A percentile compares a stretch with the other conserved stretches of the same genome.
phyloP scores from a whole-genome alignment of 2,888 invertebrate genomes.

The Sarcophaga caerulescens region DNA sequence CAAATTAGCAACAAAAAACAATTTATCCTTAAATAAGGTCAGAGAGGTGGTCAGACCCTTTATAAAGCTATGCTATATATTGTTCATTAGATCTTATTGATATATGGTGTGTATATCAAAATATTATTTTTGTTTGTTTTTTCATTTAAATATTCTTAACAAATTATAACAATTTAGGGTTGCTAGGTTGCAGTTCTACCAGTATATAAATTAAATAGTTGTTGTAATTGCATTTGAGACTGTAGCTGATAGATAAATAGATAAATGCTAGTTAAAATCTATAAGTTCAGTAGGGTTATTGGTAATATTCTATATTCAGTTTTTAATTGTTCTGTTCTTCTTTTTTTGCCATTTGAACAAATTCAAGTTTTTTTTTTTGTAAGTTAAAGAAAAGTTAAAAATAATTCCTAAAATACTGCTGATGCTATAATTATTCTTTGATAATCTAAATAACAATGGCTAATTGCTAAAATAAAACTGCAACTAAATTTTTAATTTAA shows the following conservation, averaged over 20 bases:
- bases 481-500: slow-evolving; percentile 68
- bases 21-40: neutral
- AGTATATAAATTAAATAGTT: neutral
- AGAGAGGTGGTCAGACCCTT: neutral
- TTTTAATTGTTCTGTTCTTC: neutral
- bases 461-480: slow-evolving; percentile 42
- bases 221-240: slow-evolving; percentile 12
- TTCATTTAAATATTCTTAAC: neutral
- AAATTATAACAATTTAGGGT: neutral
- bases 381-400: neutral
- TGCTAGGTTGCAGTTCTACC: neutral
- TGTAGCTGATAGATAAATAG: slow-evolving; percentile 10
- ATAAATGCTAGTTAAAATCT: slow-evolving; percentile 62
- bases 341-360: slow-evolving; percentile 27
- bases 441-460: slow-evolving; percentile 31
- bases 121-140: neutral
- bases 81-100: neutral
- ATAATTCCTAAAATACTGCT: slow-evolving; percentile 10
- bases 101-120: neutral
- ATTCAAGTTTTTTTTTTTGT: slow-evolving; percentile 21
- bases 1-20: slow-evolving; percentile 8
- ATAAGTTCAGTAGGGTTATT: slow-evolving; percentile 40
- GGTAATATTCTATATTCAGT: neutral
- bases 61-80: slow-evolving; percentile 21
- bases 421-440: neutral